phyloP scores from a whole-genome alignment of 1,140 invertebrate species.

The Hyles vespertilio region DNA sequence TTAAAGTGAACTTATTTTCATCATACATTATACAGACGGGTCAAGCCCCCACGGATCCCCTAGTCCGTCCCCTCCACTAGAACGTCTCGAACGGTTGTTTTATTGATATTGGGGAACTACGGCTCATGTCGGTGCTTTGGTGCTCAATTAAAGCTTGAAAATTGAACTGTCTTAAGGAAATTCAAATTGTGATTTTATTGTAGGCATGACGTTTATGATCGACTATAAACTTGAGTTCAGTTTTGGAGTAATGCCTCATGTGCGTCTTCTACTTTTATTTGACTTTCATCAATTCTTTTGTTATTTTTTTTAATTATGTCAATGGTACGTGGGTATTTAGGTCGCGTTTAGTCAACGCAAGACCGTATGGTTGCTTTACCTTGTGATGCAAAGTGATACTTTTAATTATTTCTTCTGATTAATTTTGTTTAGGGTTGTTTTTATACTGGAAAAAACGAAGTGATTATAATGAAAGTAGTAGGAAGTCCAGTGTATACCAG shows the following conservation, averaged over 20 bases:
- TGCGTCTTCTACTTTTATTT: neutral
- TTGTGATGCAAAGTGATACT: no score
- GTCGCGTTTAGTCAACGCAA: no score
- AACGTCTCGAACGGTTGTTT: constrained; percentile 31
- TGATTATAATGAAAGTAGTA: no score
- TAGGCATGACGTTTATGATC: constrained; percentile 26
- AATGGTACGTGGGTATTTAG: neutral
- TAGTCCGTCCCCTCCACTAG: neutral
- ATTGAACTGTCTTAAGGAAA: constrained; percentile 36
- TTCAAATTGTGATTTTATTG: constrained; percentile 35
- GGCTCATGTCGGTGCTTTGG: constrained; percentile 24
- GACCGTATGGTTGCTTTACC: no score
- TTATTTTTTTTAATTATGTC: neutral
- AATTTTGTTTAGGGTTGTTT: no score
- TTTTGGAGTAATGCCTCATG: neutral
- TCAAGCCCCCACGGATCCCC: neutral
- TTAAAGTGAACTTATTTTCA: no score
- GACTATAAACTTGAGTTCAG: constrained; percentile 20
- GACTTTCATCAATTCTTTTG: neutral
- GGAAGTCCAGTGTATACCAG: no score
- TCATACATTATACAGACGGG: no score
- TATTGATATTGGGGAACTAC: constrained; percentile 32
- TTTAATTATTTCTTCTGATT: no score
- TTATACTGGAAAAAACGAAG: no score
- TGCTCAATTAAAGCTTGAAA: constrained; percentile 38